A percentile compares a stretch with the other conserved stretches of the same genome.
These are phyloP conservation scores for Eudorcas thomsonii DNA, from an alignment of 2,113 vertebrate genomes.

Conservation along the genomic window DNA sequence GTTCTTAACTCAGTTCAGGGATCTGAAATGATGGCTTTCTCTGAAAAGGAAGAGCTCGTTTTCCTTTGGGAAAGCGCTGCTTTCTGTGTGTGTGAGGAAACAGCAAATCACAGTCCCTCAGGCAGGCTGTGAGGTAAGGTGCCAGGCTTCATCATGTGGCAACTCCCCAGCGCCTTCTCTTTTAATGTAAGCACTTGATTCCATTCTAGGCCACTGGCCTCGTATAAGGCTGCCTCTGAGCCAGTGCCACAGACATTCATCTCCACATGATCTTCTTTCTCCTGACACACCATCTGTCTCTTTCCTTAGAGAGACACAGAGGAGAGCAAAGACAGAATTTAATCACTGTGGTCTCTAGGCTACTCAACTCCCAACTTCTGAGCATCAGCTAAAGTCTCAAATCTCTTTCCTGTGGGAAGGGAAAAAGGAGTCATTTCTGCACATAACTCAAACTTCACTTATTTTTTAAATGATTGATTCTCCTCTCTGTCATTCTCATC, in stretches of 20 bases:
- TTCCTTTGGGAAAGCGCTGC: background rate
- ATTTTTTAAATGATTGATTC: background rate
- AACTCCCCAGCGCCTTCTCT: background rate
- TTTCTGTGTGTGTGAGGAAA: background rate
- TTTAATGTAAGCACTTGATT: background rate
- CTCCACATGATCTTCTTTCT: background rate
- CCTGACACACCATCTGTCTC: conserved; percentile 24
- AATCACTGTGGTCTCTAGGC: background rate
- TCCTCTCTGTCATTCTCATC: background rate
- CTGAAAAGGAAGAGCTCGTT: background rate
- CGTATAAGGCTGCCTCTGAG: background rate
- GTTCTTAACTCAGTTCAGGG: background rate
- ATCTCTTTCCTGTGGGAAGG: background rate
- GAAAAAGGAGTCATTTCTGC: background rate
- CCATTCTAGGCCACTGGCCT: background rate
- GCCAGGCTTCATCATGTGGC: background rate
- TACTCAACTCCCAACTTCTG: background rate
- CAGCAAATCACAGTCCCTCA: background rate
- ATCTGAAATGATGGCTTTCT: conserved; percentile 28
- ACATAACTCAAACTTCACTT: background rate
- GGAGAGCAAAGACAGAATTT: conserved; percentile 15
- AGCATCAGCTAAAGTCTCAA: background rate
- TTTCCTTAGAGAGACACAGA: conserved; percentile 12
- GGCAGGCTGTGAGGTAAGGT: background rate
- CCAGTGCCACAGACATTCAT: background rate